A percentile compares a stretch with the other conserved stretches of the same genome.
Conservation (phyloP, 2,888 invertebrate species). For the Linhomoeus sp. region DNA sequence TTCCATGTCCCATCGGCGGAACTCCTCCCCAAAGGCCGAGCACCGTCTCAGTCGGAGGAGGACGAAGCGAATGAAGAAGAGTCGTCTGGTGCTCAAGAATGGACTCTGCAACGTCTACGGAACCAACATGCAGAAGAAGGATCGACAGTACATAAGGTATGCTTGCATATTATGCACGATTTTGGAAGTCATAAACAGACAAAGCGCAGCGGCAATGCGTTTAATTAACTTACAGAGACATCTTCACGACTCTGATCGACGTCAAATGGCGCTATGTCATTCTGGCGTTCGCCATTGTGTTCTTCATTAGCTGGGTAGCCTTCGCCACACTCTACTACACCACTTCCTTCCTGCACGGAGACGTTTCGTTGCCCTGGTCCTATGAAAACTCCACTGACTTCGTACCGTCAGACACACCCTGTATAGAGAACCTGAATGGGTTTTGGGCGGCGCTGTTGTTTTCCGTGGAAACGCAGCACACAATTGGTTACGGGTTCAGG, state of each 20-base stretch:
- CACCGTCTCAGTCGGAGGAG: too few species aligned
- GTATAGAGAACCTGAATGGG: slow-evolving; percentile 61
- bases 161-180: too few species aligned
- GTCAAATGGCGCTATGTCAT: slow-evolving; percentile 90
- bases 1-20: too few species aligned
- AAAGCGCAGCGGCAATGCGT: too few species aligned
- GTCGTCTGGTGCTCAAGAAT: slow-evolving; percentile 86
- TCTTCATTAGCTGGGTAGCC: slow-evolving; percentile 66
- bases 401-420: too few species aligned
- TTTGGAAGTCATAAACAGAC: too few species aligned
- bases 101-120: slow-evolving; percentile 93
- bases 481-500: slow-evolving; percentile 58
- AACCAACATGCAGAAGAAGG: slow-evolving; percentile 47
- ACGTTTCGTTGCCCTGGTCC: slow-evolving; percentile 40
- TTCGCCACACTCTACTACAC: slow-evolving; percentile 90
- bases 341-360: slow-evolving; percentile 77
- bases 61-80: too few species aligned
- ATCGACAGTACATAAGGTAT: slow-evolving; percentile 9
- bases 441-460: slow-evolving; percentile 86
- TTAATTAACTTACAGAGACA: too few species aligned
- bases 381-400: too few species aligned
- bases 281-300: slow-evolving; percentile 66
- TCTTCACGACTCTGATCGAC: slow-evolving; percentile 81
- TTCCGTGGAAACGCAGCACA: slow-evolving; percentile 89
- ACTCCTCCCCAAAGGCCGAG: too few species aligned